Conservation (phyloP, 2,797 vertebrate species). For the Crypturellus tataupa region DNA sequence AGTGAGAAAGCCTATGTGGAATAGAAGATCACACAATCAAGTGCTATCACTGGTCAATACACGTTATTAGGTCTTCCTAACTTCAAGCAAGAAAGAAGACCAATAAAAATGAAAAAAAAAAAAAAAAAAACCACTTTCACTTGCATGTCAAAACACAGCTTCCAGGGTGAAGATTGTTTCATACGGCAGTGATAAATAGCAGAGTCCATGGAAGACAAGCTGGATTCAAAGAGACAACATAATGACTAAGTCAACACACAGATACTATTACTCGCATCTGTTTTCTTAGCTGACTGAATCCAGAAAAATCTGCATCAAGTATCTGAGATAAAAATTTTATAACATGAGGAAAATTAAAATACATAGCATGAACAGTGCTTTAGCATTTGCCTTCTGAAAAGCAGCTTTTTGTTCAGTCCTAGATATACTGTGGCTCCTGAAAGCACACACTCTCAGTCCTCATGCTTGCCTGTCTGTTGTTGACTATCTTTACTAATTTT, state of each 20-base stretch:
- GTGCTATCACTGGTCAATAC: too few species aligned
- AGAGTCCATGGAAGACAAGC: background rate
- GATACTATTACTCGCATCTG: background rate
- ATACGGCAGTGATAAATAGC: background rate
- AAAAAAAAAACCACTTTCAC: background rate
- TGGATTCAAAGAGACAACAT: constrained; percentile 14
- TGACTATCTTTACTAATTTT: background rate
- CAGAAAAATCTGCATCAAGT: background rate
- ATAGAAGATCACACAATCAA: background rate
- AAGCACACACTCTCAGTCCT: background rate
- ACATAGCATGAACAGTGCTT: background rate
- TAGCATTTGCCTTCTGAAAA: background rate
- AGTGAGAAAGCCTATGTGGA: background rate
- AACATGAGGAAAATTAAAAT: background rate
- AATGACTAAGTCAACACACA: constrained; percentile 9
- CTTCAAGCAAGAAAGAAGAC: background rate
- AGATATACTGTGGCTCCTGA: background rate
- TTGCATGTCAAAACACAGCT: background rate
- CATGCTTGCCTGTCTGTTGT: background rate
- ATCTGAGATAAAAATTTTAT: background rate
- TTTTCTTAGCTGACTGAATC: background rate
- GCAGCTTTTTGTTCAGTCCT: background rate
- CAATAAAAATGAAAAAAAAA: background rate
- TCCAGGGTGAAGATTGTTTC: background rate
- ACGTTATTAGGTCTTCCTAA: background rate